Conservation (phyloP, 1,140 invertebrate species). For the Bombus picipes region DNA sequence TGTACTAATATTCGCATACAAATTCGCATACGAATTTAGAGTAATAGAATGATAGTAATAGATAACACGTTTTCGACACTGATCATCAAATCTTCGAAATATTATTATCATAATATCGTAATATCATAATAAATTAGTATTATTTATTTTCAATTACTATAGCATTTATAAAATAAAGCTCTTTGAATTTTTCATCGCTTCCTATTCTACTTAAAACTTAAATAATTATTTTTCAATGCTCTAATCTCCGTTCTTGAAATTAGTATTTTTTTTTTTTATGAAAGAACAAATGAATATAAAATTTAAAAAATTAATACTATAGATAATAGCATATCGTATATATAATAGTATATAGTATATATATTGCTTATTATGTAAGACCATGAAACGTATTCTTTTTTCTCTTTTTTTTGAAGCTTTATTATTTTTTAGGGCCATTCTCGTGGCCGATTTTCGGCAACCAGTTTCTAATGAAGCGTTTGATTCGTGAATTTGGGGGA, state of each 20-base stretch:
- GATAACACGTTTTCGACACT: not conserved
- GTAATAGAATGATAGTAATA: not conserved
- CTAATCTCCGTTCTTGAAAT: not conserved
- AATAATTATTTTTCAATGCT: not conserved
- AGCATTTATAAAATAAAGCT: no score
- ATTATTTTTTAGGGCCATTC: conserved; percentile 83
- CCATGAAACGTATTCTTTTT: not conserved
- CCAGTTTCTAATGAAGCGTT: conserved; percentile 83
- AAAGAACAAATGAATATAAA: not conserved
- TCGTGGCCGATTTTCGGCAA: conserved; percentile 88
- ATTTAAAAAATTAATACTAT: not conserved
- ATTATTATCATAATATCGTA: not conserved
- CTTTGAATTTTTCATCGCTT: no score
- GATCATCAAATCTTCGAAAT: not conserved
- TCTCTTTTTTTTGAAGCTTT: not conserved
- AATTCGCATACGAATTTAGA: no score
- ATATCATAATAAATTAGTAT: not conserved
- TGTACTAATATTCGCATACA: no score
- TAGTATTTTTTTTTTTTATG: not conserved
- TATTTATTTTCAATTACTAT: not conserved
- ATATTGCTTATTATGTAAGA: not conserved
- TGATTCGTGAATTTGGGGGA: conserved; percentile 83
- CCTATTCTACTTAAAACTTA: no score
- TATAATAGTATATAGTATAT: no score
- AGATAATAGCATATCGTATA: not conserved